Conservation (phyloP, 2,888 invertebrate species). For the Fragum sueziense region DNA sequence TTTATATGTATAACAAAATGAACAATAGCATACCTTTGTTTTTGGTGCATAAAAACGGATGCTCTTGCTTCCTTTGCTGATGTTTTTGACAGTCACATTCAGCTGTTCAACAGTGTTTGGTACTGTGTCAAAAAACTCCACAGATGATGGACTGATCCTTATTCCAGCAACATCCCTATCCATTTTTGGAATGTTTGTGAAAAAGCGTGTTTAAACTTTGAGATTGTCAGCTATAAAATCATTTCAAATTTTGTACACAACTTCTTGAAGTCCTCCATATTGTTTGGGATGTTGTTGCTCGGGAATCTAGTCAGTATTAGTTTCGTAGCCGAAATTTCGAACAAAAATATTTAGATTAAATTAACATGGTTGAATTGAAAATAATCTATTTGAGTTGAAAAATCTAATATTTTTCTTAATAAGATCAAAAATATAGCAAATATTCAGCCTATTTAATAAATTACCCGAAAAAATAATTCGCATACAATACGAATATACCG, state of each 20-base stretch:
- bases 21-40: slow-evolving; percentile 73
- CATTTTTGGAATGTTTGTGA: too few species aligned
- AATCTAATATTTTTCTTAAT: too few species aligned
- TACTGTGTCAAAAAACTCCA: slow-evolving; percentile 79
- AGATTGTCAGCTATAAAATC: neutral
- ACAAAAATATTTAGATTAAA: too few species aligned
- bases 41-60: slow-evolving; percentile 81
- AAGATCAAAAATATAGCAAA: too few species aligned
- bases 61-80: slow-evolving; percentile 77
- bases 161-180: slow-evolving; percentile 79
- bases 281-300: slow-evolving; percentile 77
- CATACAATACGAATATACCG: neutral
- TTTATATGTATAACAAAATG: too few species aligned
- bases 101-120: slow-evolving; percentile 71
- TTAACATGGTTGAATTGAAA: too few species aligned
- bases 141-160: slow-evolving; percentile 77
- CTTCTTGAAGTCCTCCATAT: slow-evolving; percentile 66
- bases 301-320: slow-evolving; percentile 60
- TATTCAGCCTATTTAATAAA: too few species aligned
- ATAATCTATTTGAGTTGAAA: too few species aligned
- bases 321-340: slow-evolving; percentile 28
- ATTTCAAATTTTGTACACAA: too few species aligned
- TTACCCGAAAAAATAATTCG: too few species aligned
- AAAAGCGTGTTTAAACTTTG: neutral
- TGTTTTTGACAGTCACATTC: slow-evolving; percentile 79